Percentiles rank a stretch among this genome's conserved stretches.
phyloP scores from a whole-genome alignment of 2,113 vertebrate genomes.

The Scomber japonicus region DNA sequence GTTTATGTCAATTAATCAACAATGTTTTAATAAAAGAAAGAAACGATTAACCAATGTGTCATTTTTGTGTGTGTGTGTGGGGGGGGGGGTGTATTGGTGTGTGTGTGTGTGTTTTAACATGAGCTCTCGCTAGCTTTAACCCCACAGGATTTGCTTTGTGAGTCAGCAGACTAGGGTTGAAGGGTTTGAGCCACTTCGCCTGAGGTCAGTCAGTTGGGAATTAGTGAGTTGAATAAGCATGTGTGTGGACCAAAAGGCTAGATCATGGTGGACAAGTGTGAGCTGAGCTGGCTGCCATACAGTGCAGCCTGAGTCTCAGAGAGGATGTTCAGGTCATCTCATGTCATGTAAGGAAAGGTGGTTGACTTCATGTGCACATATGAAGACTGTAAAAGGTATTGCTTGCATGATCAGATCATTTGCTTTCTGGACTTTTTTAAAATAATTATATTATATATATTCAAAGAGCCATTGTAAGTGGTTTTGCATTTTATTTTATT shows the following conservation, averaged over 20 bases:
- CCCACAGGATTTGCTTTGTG: slow-evolving; percentile 29
- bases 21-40: not conserved
- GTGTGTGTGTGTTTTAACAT: slow-evolving; percentile 6
- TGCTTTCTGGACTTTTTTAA: not conserved
- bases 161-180: slow-evolving; percentile 37
- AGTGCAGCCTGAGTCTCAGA: not conserved
- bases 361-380: not conserved
- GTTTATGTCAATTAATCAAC: slow-evolving; percentile 19
- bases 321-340: slow-evolving; percentile 11
- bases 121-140: slow-evolving; percentile 23
- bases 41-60: not conserved
- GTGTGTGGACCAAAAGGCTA: slow-evolving; percentile 45
- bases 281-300: slow-evolving; percentile 2
- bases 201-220: slow-evolving; percentile 35
- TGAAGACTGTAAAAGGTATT: not conserved
- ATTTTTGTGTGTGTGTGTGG: not conserved
- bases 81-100: not conserved
- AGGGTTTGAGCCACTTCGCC: slow-evolving; percentile 36
- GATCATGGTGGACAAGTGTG: slow-evolving; percentile 27
- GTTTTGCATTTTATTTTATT: not conserved
- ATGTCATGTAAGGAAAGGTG: not conserved
- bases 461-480: not conserved
- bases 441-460: no score
- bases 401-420: not conserved
- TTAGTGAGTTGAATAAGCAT: slow-evolving; percentile 40